Percentiles rank a stretch among this genome's conserved stretches.
phyloP scores from a whole-genome alignment of 2,113 vertebrate genomes.

The Erpornis zantholeuca region DNA sequence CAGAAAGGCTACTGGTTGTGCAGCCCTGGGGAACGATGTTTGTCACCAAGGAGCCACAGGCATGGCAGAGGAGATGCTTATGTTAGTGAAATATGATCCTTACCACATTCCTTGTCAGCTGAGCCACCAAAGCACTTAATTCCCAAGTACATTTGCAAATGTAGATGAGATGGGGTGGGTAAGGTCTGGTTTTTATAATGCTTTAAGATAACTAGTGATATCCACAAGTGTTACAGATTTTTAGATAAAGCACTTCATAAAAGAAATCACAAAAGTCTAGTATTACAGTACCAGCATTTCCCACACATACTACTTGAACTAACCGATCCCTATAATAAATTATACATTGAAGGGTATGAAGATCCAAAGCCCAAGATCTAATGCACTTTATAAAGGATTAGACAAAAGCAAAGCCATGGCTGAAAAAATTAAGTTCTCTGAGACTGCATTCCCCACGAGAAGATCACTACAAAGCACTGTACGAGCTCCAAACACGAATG shows the following conservation, averaged over 20 bases:
- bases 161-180: not conserved
- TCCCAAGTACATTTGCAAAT: not conserved
- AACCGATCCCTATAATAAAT: not conserved
- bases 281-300: not conserved
- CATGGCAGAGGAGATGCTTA: not conserved
- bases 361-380: slow-evolving; percentile 14
- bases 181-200: not conserved
- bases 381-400: not conserved
- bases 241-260: not conserved
- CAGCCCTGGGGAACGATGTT: not conserved
- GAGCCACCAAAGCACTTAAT: not conserved
- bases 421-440: not conserved
- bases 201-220: not conserved
- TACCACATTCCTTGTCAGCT: not conserved
- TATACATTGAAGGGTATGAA: not conserved
- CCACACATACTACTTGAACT: not conserved
- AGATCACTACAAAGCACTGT: not conserved
- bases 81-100: not conserved
- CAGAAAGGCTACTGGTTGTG: not conserved
- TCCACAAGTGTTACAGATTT: not conserved
- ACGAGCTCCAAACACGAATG: not conserved
- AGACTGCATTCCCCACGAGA: not conserved
- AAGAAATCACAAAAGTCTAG: not conserved
- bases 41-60: not conserved
- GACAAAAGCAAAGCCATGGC: not conserved